Conservation (phyloP, 2,797 vertebrate species). For the Cercopithecus diana region DNA sequence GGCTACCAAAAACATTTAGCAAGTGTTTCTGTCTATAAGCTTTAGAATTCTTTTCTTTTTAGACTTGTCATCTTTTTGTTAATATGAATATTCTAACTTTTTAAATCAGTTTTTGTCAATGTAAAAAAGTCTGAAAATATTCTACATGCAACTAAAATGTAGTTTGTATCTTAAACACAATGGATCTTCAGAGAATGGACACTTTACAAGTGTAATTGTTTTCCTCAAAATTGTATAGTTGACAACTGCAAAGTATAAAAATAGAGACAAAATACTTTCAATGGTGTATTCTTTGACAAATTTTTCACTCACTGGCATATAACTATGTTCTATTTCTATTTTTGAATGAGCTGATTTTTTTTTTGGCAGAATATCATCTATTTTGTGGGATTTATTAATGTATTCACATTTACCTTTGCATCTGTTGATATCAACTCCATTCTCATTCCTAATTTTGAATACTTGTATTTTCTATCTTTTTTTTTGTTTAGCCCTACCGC, state of each 20-base stretch:
- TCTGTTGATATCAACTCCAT: not conserved
- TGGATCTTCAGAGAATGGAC: not conserved
- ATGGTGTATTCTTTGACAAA: not conserved
- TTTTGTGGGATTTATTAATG: not conserved
- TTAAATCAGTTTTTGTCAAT: not conserved
- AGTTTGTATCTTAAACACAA: not conserved
- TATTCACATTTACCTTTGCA: not conserved
- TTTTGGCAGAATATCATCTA: not conserved
- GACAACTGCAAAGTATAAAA: not conserved
- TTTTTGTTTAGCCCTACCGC: not conserved
- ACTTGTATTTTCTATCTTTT: not conserved
- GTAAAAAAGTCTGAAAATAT: not conserved
- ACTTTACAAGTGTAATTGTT: not conserved
- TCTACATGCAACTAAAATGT: not conserved
- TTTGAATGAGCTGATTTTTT: not conserved
- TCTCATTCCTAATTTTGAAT: not conserved
- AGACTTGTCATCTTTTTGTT: not conserved
- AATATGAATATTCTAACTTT: not conserved
- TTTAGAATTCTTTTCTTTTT: not conserved
- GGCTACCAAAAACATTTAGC: not conserved
- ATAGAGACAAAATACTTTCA: not conserved
- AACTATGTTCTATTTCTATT: not conserved
- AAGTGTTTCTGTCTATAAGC: not conserved
- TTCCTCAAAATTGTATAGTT: not conserved
- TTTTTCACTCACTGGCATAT: not conserved